Conservation (phyloP, 2,797 vertebrate species). For the Manis crassicaudata region DNA sequence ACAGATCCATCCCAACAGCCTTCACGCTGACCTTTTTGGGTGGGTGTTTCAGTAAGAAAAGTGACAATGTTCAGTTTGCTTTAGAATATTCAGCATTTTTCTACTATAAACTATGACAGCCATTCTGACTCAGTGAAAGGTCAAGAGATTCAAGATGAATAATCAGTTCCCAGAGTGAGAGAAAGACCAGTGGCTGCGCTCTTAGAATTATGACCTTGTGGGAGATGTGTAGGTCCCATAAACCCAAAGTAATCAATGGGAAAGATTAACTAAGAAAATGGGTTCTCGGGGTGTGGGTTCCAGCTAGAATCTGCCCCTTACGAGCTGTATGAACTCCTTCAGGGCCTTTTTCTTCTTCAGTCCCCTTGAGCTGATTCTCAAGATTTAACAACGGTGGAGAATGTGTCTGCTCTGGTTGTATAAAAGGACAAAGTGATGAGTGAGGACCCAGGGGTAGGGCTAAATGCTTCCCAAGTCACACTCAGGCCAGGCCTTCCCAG, state of each 20-base stretch:
- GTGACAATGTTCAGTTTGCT: neutral
- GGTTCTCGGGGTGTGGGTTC: neutral
- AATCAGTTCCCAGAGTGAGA: neutral
- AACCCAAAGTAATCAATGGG: neutral
- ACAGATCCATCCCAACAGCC: neutral
- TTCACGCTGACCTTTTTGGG: neutral
- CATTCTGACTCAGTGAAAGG: neutral
- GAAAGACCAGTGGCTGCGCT: neutral
- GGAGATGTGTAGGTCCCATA: neutral
- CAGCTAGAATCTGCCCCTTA: neutral
- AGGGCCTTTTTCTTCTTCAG: neutral
- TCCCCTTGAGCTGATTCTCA: neutral
- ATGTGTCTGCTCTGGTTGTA: neutral
- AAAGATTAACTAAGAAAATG: neutral
- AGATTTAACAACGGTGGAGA: neutral
- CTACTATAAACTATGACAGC: neutral
- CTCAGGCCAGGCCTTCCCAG: neutral
- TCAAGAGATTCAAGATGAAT: neutral
- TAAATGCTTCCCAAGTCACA: neutral
- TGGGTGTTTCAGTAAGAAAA: neutral
- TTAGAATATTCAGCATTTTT: neutral
- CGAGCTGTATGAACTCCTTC: neutral
- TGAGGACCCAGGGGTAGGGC: accelerated
- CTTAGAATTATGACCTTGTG: neutral
- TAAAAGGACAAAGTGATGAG: neutral